Evolutionary conservation across 2,113 vertebrate genomes (phyloP), one percentile per base, ranked within the genome.

Genomic region (Kobus ellipsiprymnus): DNA sequence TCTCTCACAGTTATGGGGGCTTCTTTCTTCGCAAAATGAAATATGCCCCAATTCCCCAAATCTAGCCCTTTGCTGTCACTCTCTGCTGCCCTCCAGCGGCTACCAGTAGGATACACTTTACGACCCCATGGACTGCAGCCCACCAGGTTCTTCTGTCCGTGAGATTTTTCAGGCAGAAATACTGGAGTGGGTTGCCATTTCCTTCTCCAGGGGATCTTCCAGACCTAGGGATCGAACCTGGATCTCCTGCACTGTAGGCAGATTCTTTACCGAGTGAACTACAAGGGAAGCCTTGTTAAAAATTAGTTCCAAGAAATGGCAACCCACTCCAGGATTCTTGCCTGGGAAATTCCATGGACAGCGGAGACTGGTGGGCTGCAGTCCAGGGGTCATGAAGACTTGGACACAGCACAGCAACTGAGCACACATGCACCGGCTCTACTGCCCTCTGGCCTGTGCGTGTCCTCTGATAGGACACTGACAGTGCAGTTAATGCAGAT

Each of bases 21-120:
- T 96, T 87, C 67, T 62, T 90, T 91, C 50, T 93, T 91, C 25
- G 40, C 15, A 94, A 96, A 85, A 9, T 88, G 48, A 96, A 97
- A 78, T 62, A 90, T 44, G 13, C 60, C 92, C 94, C 64, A 94
- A 2, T 90, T 96, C 40, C 64, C 82, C 71, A 96, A 85, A 94
- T 87, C 48, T 62, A 59, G 86, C 27, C 85, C 91, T 95, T 57
- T 74, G 94, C 6, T 95, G 91, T 97, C 95, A 97, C 96, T 97
- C 97, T 97, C 93, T 98, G 97, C 96, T 97, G 97, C 96, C 96
- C 97, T 97, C 97, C 82, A 97, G 96, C 12, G 96, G 95, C 82
- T 88, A 71, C 44, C 7, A 71, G 19, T 57, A 96, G 44, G 40
- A 96, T 85, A 21, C 80, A 94, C 54, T 54, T 40, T 40, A 23